These are phyloP conservation scores for Epirrhoe alternata DNA, from an alignment of 2,888 invertebrate genomes.

Conservation along the genomic window DNA sequence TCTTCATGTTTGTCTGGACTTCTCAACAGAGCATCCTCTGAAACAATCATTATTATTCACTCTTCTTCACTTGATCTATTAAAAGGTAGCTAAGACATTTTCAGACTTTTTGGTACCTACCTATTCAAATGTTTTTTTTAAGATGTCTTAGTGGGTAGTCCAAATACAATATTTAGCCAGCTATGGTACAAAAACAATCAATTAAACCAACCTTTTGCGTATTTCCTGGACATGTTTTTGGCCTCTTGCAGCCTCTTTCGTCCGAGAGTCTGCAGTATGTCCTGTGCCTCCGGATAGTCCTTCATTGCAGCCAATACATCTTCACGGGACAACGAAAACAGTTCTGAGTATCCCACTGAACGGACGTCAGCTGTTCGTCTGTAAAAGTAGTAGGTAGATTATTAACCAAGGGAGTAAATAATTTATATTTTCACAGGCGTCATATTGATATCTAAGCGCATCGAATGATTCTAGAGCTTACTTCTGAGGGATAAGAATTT, in stretches of 20 bases:
- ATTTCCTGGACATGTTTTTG: slow-evolving; percentile 81
- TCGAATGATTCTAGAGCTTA: too few species aligned
- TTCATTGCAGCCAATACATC: slow-evolving; percentile 98
- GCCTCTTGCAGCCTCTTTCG: slow-evolving; percentile 95
- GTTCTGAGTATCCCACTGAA: slow-evolving; percentile 97
- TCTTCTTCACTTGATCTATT: too few species aligned
- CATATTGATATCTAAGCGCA: too few species aligned
- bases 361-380: slow-evolving; percentile 98
- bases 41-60: slow-evolving; percentile 31
- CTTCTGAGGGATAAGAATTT: too few species aligned
- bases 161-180: too few species aligned
- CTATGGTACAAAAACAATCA: too few species aligned
- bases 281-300: slow-evolving; percentile 98
- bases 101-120: too few species aligned
- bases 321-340: slow-evolving; percentile 96
- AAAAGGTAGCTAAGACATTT: too few species aligned
- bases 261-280: slow-evolving; percentile 95
- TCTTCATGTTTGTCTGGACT: slow-evolving; percentile 83
- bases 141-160: too few species aligned
- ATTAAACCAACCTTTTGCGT: slow-evolving; percentile 59
- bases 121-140: too few species aligned
- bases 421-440: too few species aligned
- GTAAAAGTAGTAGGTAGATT: not conserved
- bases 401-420: too few species aligned
- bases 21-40: slow-evolving; percentile 61